These are phyloP conservation scores for Paralvinella palmiformis DNA, from an alignment of 1,140 invertebrate genomes.

Conservation along the genomic window DNA sequence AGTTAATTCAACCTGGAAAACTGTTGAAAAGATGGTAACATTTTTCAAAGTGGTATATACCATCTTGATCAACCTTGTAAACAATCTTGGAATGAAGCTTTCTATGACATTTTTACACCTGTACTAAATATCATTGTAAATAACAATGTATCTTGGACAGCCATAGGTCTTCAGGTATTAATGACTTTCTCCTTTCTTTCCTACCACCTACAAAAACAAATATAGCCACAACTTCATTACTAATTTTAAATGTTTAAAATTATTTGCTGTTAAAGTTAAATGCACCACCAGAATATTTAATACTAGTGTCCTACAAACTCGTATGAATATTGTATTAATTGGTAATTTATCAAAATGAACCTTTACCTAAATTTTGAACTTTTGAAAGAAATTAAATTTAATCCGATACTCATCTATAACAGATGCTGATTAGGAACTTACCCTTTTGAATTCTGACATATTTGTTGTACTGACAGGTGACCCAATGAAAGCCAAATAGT, in stretches of 20 bases:
- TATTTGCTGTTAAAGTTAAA: neutral
- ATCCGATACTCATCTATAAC: neutral
- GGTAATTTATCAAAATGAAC: neutral
- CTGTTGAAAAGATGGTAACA: no score
- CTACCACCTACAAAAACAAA: slow-evolving; percentile 58
- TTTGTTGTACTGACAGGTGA: slow-evolving; percentile 36
- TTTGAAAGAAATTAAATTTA: neutral
- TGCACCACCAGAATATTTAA: neutral
- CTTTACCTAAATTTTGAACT: neutral
- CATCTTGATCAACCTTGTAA: no score
- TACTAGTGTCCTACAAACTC: neutral
- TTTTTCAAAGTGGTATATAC: no score
- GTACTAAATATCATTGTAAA: no score
- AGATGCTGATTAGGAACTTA: slow-evolving; percentile 65
- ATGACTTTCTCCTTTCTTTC: slow-evolving; percentile 77
- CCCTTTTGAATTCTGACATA: slow-evolving; percentile 47
- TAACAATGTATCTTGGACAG: no score
- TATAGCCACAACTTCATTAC: neutral
- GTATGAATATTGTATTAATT: neutral
- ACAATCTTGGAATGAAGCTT: no score
- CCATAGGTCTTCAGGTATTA: slow-evolving; percentile 7
- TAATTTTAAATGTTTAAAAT: neutral
- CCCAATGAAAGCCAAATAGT: slow-evolving; percentile 40
- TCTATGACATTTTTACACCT: no score
- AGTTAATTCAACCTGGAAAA: no score